Conservation (phyloP, 2,113 vertebrate genomes). For the Psittacara wagleri region DNA sequence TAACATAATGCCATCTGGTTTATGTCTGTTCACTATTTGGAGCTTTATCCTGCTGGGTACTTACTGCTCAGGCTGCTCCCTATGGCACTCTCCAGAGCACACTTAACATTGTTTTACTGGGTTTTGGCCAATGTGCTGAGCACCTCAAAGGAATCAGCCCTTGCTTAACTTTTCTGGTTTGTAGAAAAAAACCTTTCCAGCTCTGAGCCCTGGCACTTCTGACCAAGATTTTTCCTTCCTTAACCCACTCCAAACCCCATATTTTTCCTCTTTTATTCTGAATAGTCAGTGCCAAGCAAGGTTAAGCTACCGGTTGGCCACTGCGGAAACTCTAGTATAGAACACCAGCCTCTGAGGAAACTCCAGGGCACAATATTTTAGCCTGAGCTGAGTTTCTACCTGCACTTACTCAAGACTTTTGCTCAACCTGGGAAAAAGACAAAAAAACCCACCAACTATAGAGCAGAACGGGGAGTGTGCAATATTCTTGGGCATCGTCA, state of each 20-base stretch:
- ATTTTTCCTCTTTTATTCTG: not conserved
- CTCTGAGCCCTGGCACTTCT: not conserved
- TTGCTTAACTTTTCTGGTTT: constrained; percentile 10
- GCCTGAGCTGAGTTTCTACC: not conserved
- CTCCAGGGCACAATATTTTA: not conserved
- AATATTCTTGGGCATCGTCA: not conserved
- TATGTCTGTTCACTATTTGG: not conserved
- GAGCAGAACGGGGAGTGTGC: not conserved
- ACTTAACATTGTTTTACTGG: not conserved
- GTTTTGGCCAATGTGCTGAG: not conserved
- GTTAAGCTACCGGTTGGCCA: not conserved
- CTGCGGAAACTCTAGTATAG: not conserved
- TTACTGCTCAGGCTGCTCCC: not conserved
- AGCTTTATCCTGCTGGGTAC: not conserved
- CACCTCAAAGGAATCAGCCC: not conserved
- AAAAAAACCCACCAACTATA: not conserved
- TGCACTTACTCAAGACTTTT: not conserved
- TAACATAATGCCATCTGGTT: not conserved
- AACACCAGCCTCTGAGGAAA: not conserved
- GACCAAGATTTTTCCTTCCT: not conserved
- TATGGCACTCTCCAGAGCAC: not conserved
- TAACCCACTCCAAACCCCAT: not conserved
- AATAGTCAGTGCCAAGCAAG: not conserved
- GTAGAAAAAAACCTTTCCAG: not conserved
- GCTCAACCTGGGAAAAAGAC: not conserved